phyloP scores from a whole-genome alignment of 2,113 vertebrate species.

The Podilymbus podiceps region DNA sequence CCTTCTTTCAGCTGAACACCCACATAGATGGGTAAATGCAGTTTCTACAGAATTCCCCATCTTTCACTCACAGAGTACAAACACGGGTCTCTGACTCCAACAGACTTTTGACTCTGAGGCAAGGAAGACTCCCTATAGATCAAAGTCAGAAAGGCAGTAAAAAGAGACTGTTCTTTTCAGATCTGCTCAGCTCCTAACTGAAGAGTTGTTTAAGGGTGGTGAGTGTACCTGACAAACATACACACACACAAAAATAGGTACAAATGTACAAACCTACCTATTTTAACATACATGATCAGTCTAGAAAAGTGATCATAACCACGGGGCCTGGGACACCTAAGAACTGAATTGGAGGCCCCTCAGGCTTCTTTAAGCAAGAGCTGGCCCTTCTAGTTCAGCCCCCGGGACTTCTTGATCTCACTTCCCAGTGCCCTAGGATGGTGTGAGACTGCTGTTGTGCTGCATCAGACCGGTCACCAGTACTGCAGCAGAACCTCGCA shows the following conservation, averaged over 20 bases:
- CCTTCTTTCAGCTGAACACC: background rate
- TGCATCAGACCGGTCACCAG: background rate
- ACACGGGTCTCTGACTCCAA: background rate
- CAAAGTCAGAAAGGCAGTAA: background rate
- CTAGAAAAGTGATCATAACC: background rate
- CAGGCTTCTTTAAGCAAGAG: background rate
- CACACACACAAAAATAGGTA: background rate
- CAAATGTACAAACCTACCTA: background rate
- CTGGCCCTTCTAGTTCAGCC: background rate
- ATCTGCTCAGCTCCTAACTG: background rate
- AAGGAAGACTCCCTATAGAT: background rate
- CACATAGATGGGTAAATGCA: background rate
- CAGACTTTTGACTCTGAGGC: background rate
- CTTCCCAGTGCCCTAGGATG: background rate
- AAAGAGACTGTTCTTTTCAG: background rate
- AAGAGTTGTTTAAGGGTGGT: background rate
- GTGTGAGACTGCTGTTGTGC: background rate
- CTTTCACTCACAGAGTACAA: background rate
- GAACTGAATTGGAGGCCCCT: background rate
- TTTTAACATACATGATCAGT: background rate
- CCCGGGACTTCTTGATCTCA: background rate
- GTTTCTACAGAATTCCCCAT: background rate
- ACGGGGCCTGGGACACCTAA: background rate
- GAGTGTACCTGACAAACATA: background rate
- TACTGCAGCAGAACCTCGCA: background rate